phyloP scores from a whole-genome alignment of 2,888 invertebrate species.

The Drosophila anomalata region DNA sequence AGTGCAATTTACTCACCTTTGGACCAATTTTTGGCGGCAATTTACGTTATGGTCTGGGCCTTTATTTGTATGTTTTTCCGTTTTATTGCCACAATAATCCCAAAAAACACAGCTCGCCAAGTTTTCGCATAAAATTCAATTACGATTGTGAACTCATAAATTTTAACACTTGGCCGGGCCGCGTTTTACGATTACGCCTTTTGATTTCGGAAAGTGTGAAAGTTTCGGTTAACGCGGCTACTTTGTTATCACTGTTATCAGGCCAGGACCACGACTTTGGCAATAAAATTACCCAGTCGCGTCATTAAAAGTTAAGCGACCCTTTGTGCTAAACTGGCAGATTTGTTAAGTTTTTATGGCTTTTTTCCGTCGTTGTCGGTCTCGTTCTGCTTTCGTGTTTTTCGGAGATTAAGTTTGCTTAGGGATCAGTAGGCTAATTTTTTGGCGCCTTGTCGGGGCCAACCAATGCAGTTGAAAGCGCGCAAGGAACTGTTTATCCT shows the following conservation, averaged over 20 bases:
- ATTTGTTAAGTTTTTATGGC: slow-evolving; percentile 37
- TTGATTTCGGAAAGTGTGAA: slow-evolving; percentile 40
- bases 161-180: slow-evolving; percentile 62
- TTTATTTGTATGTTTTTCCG: slow-evolving; percentile 16
- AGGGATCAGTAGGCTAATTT: not conserved
- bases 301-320: slow-evolving; percentile 59
- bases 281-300: slow-evolving; percentile 61
- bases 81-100: slow-evolving; percentile 41
- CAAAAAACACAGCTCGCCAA: slow-evolving; percentile 40
- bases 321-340: slow-evolving; percentile 45
- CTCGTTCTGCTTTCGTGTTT: slow-evolving; percentile 10
- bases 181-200: slow-evolving; percentile 45
- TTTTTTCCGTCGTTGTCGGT: slow-evolving; percentile 21
- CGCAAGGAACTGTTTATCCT: slow-evolving; percentile 75
- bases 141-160: slow-evolving; percentile 65
- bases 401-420: slow-evolving; percentile 4
- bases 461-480: slow-evolving; percentile 74
- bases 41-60: slow-evolving; percentile 42
- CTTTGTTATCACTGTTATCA: slow-evolving; percentile 67
- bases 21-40: slow-evolving; percentile 33
- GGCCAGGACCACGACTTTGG: slow-evolving; percentile 45
- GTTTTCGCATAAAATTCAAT: slow-evolving; percentile 76
- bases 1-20: slow-evolving; percentile 39
- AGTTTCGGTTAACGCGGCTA: slow-evolving; percentile 36
- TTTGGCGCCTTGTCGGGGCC: slow-evolving; percentile 24